A percentile compares a stretch with the other conserved stretches of the same genome.
Conservation (phyloP, 23 tunicate genomes). For the Oikopleura albicans region DNA sequence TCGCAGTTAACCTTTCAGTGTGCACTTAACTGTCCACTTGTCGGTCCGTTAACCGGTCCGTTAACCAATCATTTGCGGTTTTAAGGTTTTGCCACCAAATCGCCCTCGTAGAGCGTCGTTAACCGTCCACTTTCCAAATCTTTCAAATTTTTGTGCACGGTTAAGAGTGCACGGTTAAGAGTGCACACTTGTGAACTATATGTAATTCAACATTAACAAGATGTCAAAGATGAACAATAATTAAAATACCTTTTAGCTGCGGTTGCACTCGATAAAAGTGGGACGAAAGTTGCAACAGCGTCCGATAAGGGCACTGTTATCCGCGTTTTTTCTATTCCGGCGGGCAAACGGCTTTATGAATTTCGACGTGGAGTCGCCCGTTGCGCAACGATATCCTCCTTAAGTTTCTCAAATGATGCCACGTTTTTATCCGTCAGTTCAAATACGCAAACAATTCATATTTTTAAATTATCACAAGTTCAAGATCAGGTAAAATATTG, state of each 20-base stretch:
- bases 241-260: conserved; percentile 47
- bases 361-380: conserved; percentile 84
- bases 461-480: conserved; percentile 36
- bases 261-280: conserved; percentile 36
- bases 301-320: conserved; percentile 87
- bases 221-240: too few relatives aligned
- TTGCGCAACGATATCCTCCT: conserved; percentile 61
- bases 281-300: conserved; percentile 74
- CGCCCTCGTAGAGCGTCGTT: too few relatives aligned
- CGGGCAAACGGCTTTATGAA: conserved; percentile 67
- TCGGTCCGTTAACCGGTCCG: too few relatives aligned
- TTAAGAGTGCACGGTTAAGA: too few relatives aligned
- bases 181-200: too few relatives aligned
- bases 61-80: too few relatives aligned
- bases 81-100: too few relatives aligned
- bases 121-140: too few relatives aligned
- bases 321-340: conserved; percentile 76
- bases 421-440: conserved; percentile 63
- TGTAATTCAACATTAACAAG: too few relatives aligned
- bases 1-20: too few relatives aligned
- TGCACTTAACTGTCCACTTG: too few relatives aligned
- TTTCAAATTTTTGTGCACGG: too few relatives aligned
- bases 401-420: conserved; percentile 62
- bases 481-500: background rate
- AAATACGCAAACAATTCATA: conserved; percentile 91